Evolutionary conservation across 2,888 invertebrate genomes (phyloP).

Genomic region (Cabera pusaria): DNA sequence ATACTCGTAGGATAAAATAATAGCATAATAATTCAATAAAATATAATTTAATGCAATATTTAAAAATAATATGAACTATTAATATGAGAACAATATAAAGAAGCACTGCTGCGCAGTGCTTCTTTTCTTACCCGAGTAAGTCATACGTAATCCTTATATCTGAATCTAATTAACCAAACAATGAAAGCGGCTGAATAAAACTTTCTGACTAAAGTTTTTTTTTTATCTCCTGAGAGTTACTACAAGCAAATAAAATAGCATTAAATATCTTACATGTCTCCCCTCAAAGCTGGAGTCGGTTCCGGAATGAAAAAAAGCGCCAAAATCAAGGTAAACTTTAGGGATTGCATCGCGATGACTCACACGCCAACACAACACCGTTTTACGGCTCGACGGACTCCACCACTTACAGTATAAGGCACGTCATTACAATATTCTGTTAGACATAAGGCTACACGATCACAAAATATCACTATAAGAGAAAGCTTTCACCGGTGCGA

Average conservation of each 20-base stretch:
- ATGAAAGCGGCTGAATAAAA: too few relatives aligned
- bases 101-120: too few relatives aligned
- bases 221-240: too few relatives aligned
- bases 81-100: too few relatives aligned
- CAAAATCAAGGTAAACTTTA: constrained; percentile 53
- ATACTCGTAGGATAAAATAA: too few relatives aligned
- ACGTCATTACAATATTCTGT: constrained; percentile 64
- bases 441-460: constrained; percentile 50
- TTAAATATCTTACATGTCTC: constrained; percentile 57
- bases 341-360: constrained; percentile 65
- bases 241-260: not conserved
- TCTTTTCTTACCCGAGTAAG: too few relatives aligned
- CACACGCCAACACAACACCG: constrained; percentile 45
- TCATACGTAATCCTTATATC: too few relatives aligned
- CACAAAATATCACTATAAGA: constrained; percentile 40
- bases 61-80: too few relatives aligned
- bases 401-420: constrained; percentile 68
- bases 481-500: constrained; percentile 55
- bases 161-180: too few relatives aligned
- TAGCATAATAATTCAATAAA: too few relatives aligned
- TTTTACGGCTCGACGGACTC: constrained; percentile 36
- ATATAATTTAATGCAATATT: too few relatives aligned
- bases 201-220: too few relatives aligned
- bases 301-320: constrained; percentile 60
- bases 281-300: constrained; percentile 62